Conservation (phyloP, 2,888 invertebrate species). For the Dione juno region DNA sequence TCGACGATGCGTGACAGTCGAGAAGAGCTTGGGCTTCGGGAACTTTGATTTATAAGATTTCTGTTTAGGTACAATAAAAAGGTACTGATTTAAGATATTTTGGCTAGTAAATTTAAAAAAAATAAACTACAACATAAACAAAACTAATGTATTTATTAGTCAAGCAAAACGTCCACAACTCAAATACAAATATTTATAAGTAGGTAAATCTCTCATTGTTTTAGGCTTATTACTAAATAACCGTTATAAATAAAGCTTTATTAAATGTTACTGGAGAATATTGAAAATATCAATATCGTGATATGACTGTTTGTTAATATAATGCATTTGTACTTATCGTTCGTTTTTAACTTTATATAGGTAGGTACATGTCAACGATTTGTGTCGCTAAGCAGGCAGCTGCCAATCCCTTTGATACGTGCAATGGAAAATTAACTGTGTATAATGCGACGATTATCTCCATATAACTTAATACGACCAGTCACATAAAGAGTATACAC, state of each 20-base stretch:
- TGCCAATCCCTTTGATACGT: slow-evolving; percentile 64
- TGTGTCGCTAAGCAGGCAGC: slow-evolving; percentile 61
- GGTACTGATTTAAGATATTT: no score
- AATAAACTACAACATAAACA: neutral
- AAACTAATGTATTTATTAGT: neutral
- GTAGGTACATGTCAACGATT: slow-evolving; percentile 56
- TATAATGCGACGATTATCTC: slow-evolving; percentile 82
- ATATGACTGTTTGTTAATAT: neutral
- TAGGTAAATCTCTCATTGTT: no score
- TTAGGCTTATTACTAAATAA: no score
- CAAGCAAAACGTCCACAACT: no score
- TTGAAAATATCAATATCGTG: slow-evolving; percentile 25
- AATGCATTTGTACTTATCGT: slow-evolving; percentile 2
- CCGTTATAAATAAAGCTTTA: neutral
- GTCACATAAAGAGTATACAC: slow-evolving; percentile 77
- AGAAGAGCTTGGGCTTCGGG: slow-evolving; percentile 41
- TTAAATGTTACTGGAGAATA: neutral
- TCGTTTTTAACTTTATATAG: neutral
- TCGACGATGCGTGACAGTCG: slow-evolving; percentile 75
- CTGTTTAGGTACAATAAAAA: neutral
- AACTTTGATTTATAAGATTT: neutral
- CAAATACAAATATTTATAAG: no score
- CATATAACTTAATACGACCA: slow-evolving; percentile 81
- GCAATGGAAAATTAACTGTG: slow-evolving; percentile 80
- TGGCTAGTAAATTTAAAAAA: neutral